These are phyloP conservation scores for Parauchenoglanis punctatus DNA, from an alignment of 2,797 vertebrate species.

Conservation along the genomic window DNA sequence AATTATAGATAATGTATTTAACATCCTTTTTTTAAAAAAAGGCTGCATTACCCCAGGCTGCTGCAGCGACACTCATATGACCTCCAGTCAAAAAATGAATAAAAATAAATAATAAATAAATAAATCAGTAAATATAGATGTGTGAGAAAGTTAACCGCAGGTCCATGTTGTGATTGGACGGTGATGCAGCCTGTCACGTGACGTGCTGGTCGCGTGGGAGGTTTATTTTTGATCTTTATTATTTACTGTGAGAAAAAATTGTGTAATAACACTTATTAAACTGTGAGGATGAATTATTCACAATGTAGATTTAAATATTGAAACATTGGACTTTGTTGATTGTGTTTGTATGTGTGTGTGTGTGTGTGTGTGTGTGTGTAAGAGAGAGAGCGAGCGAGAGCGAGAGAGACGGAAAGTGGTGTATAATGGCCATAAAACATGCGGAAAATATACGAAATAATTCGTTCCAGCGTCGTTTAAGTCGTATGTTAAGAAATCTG, in stretches of 20 bases:
- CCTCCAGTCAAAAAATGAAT: no score
- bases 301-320: background rate
- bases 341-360: background rate
- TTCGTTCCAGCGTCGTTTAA: background rate
- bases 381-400: background rate
- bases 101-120: background rate
- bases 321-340: background rate
- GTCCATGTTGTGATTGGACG: constrained; percentile 2
- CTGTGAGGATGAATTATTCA: no score
- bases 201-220: background rate
- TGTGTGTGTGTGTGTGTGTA: background rate
- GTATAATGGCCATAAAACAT: background rate
- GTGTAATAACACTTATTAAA: background rate
- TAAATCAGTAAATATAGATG: background rate
- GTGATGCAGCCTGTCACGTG: background rate
- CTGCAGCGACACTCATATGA: background rate
- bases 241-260: no score
- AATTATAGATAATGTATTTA: background rate
- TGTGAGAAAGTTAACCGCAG: background rate
- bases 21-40: background rate
- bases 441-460: background rate
- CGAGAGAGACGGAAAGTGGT: background rate
- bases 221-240: background rate
- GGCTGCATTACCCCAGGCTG: background rate
- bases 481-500: no score